A percentile compares a stretch with the other conserved stretches of the same genome.
These are phyloP conservation scores for Eurypyga helias DNA, from an alignment of 2,113 vertebrate genomes.

Conservation along the genomic window DNA sequence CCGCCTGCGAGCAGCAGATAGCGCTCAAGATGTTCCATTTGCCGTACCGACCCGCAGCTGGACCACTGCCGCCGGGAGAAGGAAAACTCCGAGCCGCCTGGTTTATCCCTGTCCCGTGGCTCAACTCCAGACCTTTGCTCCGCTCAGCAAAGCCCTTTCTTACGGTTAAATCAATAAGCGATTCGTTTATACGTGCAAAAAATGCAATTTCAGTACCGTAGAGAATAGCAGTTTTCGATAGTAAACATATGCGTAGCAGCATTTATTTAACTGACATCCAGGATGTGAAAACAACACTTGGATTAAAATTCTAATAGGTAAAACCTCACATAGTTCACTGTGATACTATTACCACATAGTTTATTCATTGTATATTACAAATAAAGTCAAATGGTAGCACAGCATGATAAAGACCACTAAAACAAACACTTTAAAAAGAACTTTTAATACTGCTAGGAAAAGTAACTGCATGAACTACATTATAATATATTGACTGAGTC, in stretches of 20 bases:
- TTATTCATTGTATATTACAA: too few species aligned
- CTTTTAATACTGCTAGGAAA: background rate
- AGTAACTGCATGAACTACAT: accelerated
- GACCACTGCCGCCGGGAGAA: too few species aligned
- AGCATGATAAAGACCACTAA: background rate
- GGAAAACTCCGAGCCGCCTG: background rate
- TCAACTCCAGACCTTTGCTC: background rate
- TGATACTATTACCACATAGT: too few species aligned
- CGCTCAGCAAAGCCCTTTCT: background rate
- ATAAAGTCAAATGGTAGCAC: background rate
- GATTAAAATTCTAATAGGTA: background rate
- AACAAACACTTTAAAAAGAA: background rate
- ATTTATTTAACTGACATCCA: accelerated
- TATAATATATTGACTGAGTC: background rate
- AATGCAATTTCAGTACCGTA: accelerated
- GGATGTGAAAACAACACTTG: background rate
- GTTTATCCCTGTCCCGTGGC: background rate
- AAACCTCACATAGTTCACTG: background rate
- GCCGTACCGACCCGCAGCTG: accelerated
- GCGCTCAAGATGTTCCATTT: conserved; percentile 63
- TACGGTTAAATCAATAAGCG: accelerated
- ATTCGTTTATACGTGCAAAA: background rate
- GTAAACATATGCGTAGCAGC: accelerated
- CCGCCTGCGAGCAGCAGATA: conserved; percentile 67
- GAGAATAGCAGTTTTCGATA: accelerated